Evolutionary conservation across 2,113 vertebrate species (phyloP).

Genomic region (Ptychochromis oligacanthus): DNA sequence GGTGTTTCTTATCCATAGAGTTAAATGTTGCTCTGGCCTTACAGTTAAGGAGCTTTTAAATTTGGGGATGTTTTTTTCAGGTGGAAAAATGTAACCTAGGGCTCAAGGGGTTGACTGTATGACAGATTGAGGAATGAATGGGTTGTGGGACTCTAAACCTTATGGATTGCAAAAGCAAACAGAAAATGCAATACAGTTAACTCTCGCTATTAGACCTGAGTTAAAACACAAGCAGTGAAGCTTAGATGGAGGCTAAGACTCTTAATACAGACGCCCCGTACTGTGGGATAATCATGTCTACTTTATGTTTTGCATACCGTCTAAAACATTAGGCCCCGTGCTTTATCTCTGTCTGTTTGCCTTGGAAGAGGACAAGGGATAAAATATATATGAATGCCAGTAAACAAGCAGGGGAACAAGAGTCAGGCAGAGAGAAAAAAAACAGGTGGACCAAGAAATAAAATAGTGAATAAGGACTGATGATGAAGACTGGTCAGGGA

Average conservation of each 20-base stretch:
- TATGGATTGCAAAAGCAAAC: background rate
- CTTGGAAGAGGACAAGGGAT: background rate
- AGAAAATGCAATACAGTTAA: background rate
- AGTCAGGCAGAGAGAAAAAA: conserved; percentile 39
- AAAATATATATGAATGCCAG: conserved; percentile 32
- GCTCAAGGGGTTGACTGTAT: background rate
- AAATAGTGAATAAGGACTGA: conserved; percentile 52
- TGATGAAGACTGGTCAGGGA: conserved; percentile 49
- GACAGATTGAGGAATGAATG: background rate
- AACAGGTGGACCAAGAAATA: conserved; percentile 46
- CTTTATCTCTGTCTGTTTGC: background rate
- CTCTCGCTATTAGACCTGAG: background rate
- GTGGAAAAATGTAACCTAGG: background rate
- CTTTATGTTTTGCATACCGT: conserved; percentile 23
- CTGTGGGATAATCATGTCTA: background rate
- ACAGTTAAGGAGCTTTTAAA: background rate
- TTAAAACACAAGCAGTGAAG: background rate
- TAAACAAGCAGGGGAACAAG: conserved; percentile 2
- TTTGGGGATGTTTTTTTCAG: background rate
- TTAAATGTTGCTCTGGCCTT: background rate
- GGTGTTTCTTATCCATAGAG: background rate
- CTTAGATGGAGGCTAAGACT: background rate
- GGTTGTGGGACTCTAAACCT: background rate
- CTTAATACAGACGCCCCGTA: background rate
- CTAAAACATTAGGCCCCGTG: background rate